Base-by-base conservation (phyloP, 2,797 vertebrate genomes). In the Argyrosomus regius region DNA sequence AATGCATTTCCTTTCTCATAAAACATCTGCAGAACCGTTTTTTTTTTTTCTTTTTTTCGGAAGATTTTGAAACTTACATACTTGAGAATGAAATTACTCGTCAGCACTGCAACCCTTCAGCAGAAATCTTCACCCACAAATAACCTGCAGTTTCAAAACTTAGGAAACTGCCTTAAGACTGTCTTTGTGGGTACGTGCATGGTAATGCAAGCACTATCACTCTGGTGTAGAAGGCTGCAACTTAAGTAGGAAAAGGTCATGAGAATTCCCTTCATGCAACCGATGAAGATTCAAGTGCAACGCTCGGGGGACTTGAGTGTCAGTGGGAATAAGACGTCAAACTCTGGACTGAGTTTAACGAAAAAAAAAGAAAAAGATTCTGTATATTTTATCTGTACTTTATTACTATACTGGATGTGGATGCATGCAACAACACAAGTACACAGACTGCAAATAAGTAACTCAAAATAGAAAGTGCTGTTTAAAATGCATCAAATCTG, bases 191-290 rank as follows among this genome's bases (percentile, higher is more conserved):
- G 12, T 53, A 10, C 2, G n/a, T 31, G n/a, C 16, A 20, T 20
- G n/a, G 50, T 26, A 58, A 77, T 75, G 22, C 69, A 75, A 77
- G 57, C 48, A 4, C 9, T n/a, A 6, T 4, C 1, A 41, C 54
- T 74, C 7, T 9, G 17, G 24, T 45, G 16, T n/a, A 52, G 31
- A 77, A 9, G 57, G 57, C 46, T 82, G 64, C 56, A 80, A 31
- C n/a, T 68, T 57, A 52, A 73, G 56, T 28, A 59, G 49, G n/a
- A 83, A 86, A 86, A 72, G 72, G 31, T 68, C 49, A 31, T 10
- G 18, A 60, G 50, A 80, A 71, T 65, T 78, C 4, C 63, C 66
- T 67, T 49, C 35, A 75, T 64, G 65, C 41, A 16, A 54, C 58
- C 48, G 59, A 71, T 31, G 49, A 65, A 49, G 72, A 77, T 24